Evolutionary conservation across 2,888 invertebrate species (phyloP).

Genomic region (Branchellion lobata): DNA sequence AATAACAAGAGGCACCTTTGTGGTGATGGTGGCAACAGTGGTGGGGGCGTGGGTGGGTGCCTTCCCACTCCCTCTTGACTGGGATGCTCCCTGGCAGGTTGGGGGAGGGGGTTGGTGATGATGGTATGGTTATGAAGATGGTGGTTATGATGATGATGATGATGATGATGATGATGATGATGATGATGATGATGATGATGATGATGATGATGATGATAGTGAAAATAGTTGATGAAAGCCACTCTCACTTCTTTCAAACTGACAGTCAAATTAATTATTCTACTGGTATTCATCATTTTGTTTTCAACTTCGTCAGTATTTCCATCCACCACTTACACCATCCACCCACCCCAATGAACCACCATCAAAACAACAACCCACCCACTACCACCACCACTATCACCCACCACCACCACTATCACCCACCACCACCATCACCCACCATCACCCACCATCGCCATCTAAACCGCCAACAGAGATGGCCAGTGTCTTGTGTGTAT

Average conservation of each 20-base stretch:
- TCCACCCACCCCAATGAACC: too few relatives aligned
- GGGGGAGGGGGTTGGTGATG: slow-evolving; percentile 46
- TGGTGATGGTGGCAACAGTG: slow-evolving; percentile 58
- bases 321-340: too few relatives aligned
- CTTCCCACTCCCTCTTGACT: slow-evolving; percentile 81
- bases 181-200: background rate
- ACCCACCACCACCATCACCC: background rate
- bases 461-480: slow-evolving; percentile 53
- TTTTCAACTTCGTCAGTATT: too few relatives aligned
- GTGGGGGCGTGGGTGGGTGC: slow-evolving; percentile 83
- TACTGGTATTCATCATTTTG: too few relatives aligned
- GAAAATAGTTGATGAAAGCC: too few relatives aligned
- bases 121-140: background rate
- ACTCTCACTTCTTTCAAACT: too few relatives aligned
- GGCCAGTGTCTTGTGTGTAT: slow-evolving; percentile 59
- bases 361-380: too few relatives aligned
- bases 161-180: background rate
- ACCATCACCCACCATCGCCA: too few relatives aligned
- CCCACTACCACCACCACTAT: too few relatives aligned
- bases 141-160: background rate
- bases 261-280: too few relatives aligned
- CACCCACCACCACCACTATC: background rate
- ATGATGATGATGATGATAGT: too few relatives aligned
- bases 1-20: slow-evolving; percentile 30
- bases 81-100: slow-evolving; percentile 85